phyloP scores from a whole-genome alignment of 2,113 vertebrate genomes.

The Raja brachyura region DNA sequence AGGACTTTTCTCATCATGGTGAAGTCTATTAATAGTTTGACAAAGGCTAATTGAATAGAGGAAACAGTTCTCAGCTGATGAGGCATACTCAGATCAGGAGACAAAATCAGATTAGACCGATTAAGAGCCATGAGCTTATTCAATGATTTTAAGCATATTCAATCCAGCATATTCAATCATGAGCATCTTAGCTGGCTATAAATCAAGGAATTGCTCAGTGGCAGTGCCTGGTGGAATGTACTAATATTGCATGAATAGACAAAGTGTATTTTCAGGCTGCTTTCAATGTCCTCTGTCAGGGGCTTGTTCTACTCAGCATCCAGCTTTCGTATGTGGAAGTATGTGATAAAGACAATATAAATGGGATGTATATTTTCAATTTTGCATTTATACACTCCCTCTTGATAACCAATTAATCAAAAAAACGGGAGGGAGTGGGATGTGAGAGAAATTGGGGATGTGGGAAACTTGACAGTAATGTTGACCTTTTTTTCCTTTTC shows the following conservation, averaged over 20 bases:
- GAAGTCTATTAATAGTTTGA: neutral
- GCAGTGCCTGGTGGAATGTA: neutral
- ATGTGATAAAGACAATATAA: neutral
- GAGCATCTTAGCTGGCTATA: neutral
- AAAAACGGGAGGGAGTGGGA: too few species aligned
- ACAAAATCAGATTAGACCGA: neutral
- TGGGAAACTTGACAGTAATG: neutral
- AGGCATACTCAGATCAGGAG: neutral
- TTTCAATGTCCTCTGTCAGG: neutral
- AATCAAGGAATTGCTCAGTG: neutral
- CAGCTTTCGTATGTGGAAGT: neutral
- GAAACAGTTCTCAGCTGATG: neutral
- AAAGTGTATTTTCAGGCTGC: neutral
- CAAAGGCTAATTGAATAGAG: neutral
- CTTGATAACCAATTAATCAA: neutral
- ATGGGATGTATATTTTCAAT: neutral
- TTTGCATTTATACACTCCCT: neutral
- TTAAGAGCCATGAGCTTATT: neutral
- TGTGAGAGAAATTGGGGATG: neutral
- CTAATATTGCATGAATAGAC: neutral
- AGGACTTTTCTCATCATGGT: neutral
- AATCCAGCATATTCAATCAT: neutral
- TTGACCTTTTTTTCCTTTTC: constrained; percentile 31
- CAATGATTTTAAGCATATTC: neutral
- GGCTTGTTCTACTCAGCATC: neutral